A percentile compares a stretch with the other conserved stretches of the same genome.
Evolutionary conservation across 2,113 vertebrate genomes (phyloP).

Genomic region (Gnathonemus longibarbis): DNA sequence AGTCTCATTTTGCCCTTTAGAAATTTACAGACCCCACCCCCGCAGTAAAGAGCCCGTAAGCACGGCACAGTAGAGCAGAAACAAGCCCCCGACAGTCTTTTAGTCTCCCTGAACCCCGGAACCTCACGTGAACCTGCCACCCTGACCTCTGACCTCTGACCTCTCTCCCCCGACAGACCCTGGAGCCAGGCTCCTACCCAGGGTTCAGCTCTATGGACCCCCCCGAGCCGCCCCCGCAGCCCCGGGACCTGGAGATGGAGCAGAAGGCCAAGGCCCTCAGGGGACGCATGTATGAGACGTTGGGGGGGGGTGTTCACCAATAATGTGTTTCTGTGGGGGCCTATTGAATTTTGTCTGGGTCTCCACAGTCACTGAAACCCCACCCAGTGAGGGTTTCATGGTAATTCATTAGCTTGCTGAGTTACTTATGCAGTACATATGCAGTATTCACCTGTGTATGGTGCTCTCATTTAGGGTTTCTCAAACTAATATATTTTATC

Average conservation of each 20-base stretch:
- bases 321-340: not conserved
- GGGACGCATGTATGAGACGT: constrained; percentile 80
- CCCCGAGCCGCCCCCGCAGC: constrained; percentile 55
- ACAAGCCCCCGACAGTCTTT: not conserved
- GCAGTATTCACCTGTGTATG: not conserved
- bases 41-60: not conserved
- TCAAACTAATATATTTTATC: not conserved
- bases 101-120: not conserved
- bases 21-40: not conserved
- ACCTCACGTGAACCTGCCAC: not conserved
- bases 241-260: constrained; percentile 84
- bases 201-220: constrained; percentile 70
- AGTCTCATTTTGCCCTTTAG: not conserved
- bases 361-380: not conserved
- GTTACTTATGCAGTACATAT: not conserved
- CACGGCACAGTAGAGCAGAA: too few species aligned
- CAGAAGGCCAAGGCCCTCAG: constrained; percentile 93
- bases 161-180: constrained; percentile 56
- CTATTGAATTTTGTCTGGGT: not conserved
- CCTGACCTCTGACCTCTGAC: not conserved
- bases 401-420: not conserved
- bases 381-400: not conserved
- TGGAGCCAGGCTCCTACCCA: constrained; percentile 78
- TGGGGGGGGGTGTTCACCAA: not conserved
- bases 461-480: not conserved